A percentile compares a stretch with the other conserved stretches of the same genome.
phyloP scores from a whole-genome alignment of 2,888 invertebrate genomes.

The Oithona nana region DNA sequence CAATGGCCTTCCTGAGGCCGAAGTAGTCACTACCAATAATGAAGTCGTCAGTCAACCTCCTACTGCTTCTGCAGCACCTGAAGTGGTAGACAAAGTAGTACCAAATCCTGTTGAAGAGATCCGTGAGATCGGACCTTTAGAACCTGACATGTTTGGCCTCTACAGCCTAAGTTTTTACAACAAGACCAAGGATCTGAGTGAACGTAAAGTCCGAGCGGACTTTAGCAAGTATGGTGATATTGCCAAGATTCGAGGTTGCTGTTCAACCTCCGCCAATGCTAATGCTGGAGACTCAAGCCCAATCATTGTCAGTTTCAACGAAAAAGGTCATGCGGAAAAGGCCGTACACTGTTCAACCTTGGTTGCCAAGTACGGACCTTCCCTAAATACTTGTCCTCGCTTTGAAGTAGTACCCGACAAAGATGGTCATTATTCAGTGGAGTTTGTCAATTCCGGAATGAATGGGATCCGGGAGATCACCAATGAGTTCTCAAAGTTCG shows the following conservation, averaged over 20 bases:
- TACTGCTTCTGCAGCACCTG: background rate
- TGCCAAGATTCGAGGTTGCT: background rate
- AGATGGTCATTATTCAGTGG: conserved; percentile 12
- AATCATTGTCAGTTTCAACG: conserved; percentile 4
- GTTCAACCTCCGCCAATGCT: background rate
- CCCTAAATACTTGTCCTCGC: background rate
- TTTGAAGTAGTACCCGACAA: background rate
- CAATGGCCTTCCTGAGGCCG: background rate
- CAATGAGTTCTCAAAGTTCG: conserved; percentile 14
- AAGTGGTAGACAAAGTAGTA: background rate
- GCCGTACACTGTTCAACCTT: background rate
- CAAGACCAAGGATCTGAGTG: conserved; percentile 5
- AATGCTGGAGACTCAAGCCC: background rate
- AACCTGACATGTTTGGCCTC: conserved; percentile 4
- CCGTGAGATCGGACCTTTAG: background rate
- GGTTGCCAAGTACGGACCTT: conserved; percentile 8
- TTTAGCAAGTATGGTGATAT: background rate
- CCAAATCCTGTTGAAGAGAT: background rate
- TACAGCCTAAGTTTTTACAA: conserved; percentile 5
- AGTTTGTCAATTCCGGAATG: conserved; percentile 17
- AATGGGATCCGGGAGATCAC: conserved; percentile 16
- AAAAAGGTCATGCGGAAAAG: background rate
- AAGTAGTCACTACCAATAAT: background rate
- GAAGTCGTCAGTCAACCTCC: background rate
- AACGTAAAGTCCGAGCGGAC: conserved; percentile 3